Evolutionary conservation across 2,888 invertebrate genomes (phyloP), one percentile per base, ranked within the genome.

Genomic region (Ectemnius cavifrons): DNA sequence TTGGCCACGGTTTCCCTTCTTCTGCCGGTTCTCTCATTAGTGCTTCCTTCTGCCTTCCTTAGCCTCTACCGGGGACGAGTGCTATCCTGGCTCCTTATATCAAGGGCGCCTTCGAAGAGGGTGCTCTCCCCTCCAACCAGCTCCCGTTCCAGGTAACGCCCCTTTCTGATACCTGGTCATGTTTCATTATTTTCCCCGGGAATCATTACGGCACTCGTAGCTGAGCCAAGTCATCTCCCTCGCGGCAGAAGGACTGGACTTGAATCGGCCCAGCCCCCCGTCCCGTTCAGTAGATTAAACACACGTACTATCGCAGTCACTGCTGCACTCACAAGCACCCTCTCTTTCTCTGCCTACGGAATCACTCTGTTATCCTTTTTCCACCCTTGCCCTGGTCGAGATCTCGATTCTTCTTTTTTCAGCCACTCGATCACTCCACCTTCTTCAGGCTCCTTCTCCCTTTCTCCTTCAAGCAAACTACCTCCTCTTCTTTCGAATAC

Each of bases 151-250:
- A 67, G 75, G 85, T 75, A 81, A 84, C 87, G 88, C 88, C 88
- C 86, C 86, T 87, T 85, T 84, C 84, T 82, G 86, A 88, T 85
- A 85, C 84, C 81, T 80, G 84, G 82, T 88, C 87, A 85, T 87
- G 88, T 88, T 88, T 89, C 88, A 88, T 89, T 88, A 89, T 89
- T 88, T 87, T 81, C 81, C 84, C 85, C 80, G 77, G 84, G 83
- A 85, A 88, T 89, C 88, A 89, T 89, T 88, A 89, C 86, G 85
- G 83, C 81, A 37, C 37, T 37, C 37, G 37, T 37, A 37, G 37
- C 37, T 37, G 8, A 79, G 77, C 71, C 75, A 78, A 86, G 82
- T 84, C 87, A 85, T 87, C 85, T 84, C 82, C 79, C 84, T 80
- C 81, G 80, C 74, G 68, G 61, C 77, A 80, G 81, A 71, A 73